phyloP scores from a whole-genome alignment of 2,797 vertebrate genomes.

The Balearica regulorum region DNA sequence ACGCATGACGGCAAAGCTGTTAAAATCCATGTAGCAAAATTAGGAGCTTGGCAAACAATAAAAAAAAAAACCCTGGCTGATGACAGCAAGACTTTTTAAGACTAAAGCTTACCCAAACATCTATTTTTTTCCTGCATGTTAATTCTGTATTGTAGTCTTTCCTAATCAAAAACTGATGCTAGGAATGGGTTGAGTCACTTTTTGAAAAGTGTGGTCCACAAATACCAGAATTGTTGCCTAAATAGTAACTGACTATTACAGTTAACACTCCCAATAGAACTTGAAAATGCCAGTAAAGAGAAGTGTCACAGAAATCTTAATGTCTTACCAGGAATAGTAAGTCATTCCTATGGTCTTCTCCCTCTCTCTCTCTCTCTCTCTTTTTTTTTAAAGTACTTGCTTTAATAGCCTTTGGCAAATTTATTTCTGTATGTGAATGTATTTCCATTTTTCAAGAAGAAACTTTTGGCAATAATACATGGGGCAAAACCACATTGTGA shows the following conservation, averaged over 20 bases:
- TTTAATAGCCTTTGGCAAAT: background rate
- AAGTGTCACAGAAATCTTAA: background rate
- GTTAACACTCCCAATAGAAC: background rate
- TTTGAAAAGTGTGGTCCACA: background rate
- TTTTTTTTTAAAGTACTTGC: background rate
- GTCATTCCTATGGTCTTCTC: background rate
- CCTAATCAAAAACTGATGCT: background rate
- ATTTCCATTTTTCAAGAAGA: background rate
- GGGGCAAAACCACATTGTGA: background rate
- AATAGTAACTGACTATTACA: background rate
- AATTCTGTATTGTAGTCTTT: background rate
- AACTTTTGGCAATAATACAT: background rate
- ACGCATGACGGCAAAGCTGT: constrained; percentile 64
- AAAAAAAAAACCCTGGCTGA: constrained; percentile 27
- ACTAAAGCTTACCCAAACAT: background rate
- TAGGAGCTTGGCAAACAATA: constrained; percentile 47
- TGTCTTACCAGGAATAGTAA: background rate
- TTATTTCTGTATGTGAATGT: background rate
- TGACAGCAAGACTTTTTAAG: constrained; percentile 45
- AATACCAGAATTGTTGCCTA: background rate
- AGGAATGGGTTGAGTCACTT: background rate
- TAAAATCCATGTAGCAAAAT: constrained; percentile 65
- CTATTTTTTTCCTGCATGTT: background rate
- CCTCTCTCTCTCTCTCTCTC: no score
- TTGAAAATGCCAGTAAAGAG: background rate